Base-by-base conservation (phyloP, 2,888 invertebrate species). In the Noctua fimbriata region DNA sequence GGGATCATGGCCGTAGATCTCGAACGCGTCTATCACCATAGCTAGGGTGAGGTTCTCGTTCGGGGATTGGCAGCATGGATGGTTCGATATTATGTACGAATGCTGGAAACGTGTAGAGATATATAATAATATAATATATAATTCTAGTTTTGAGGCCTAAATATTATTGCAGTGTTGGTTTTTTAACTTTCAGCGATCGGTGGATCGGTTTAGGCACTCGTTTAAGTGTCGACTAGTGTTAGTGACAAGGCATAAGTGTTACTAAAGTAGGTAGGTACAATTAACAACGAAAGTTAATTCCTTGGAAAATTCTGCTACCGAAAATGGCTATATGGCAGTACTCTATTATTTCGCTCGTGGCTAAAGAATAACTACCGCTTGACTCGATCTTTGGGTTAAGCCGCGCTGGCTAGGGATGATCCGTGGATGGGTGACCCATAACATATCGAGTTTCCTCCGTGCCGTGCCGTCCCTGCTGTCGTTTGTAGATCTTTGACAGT, bases 1-100 rank as follows among this genome's bases (percentile, higher is more conserved):
- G 24, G 97, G 96, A 83, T 97, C 96, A 82, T 97, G 97, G 0
- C 96, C 97, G 83, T 97, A 97, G 78, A 97, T 96, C 91, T 97
- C 97, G 87, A 91, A 96, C 0, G 96, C 96, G 78, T 96, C 97
- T 60, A 97, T 96, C 32, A 96, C 92, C 96, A 96, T 95, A 4
- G 96, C 94, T 77, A 97, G 89, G 0, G 95, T 95, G 4, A 97
- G 44, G 67, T 97, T 97, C 63, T 95, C 95, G 63, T 83, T 79
- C 0, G 92, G 90, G 58, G 93, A 94, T 86, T 92, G 93, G 81
- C 97, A 97, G 88, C 96, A 96, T 87, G 97, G 97, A 79, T 97
- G 97, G 85, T 95, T 95, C 32, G 90, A 82, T 41, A 95, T 88
- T 58, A 93, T 49, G 89, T 97, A 96, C 0, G 92, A 83, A 49